A percentile compares a stretch with the other conserved stretches of the same genome.
Conservation (phyloP, 1,140 invertebrate species). For the Chrysopa pallens region DNA sequence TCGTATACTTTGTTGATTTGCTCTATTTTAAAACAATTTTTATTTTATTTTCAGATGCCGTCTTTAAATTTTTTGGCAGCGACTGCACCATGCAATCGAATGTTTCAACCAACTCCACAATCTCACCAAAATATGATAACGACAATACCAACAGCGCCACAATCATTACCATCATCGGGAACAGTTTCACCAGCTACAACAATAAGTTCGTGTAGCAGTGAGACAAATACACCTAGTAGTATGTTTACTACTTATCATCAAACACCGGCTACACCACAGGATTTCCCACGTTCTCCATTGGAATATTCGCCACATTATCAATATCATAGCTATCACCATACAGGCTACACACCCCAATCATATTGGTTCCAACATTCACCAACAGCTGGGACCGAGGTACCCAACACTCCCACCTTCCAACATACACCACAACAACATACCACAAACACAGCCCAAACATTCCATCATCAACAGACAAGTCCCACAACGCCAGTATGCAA, state of each 20-base stretch:
- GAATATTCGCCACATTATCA: slow-evolving; percentile 20
- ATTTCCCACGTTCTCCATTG: slow-evolving; percentile 13
- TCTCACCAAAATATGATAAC: not conserved
- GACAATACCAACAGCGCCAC: slow-evolving; percentile 7
- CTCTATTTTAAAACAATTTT: no score
- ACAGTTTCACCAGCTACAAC: slow-evolving; percentile 16
- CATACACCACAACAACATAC: slow-evolving; percentile 8
- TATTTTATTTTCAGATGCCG: slow-evolving; percentile 15
- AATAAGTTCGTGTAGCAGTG: slow-evolving; percentile 15
- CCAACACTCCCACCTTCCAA: slow-evolving; percentile 16
- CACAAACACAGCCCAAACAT: slow-evolving; percentile 10
- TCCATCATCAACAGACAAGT: slow-evolving; percentile 7
- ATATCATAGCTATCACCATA: slow-evolving; percentile 7
- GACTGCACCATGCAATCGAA: slow-evolving; percentile 11
- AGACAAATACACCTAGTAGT: slow-evolving; percentile 8
- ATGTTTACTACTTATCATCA: slow-evolving; percentile 7
- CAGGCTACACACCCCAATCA: slow-evolving; percentile 15
- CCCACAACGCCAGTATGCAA: slow-evolving; percentile 9
- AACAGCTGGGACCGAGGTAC: slow-evolving; percentile 16
- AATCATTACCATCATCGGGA: slow-evolving; percentile 8
- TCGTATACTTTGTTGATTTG: no score
- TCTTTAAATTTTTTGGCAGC: slow-evolving; percentile 15
- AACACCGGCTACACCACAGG: slow-evolving; percentile 9
- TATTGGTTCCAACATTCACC: slow-evolving; percentile 20
- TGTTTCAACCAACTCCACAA: slow-evolving; percentile 7